phyloP scores from a whole-genome alignment of 2,888 invertebrate species.

The Drosophila kuntzei region DNA sequence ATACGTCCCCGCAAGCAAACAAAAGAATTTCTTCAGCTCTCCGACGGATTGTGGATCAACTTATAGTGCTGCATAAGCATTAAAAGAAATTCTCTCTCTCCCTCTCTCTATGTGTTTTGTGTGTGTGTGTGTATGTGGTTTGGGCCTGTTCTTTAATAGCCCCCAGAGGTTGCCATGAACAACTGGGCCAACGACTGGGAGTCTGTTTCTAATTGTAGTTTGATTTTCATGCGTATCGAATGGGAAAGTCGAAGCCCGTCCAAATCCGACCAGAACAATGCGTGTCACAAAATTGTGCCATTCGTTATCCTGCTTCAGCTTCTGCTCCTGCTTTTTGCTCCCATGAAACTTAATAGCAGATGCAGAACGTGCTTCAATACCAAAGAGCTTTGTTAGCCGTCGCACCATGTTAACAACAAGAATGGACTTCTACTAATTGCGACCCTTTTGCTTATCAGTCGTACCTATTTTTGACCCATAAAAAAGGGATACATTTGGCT shows the following conservation, averaged over 20 bases:
- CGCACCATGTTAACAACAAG: slow-evolving; percentile 45
- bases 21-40: slow-evolving; percentile 23
- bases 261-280: slow-evolving; percentile 14
- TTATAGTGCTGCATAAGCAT: slow-evolving; percentile 66
- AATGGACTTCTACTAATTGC: slow-evolving; percentile 67
- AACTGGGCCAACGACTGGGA: slow-evolving; percentile 31
- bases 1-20: slow-evolving; percentile 50
- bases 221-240: slow-evolving; percentile 79
- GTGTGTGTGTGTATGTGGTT: slow-evolving; percentile 28
- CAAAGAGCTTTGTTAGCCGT: slow-evolving; percentile 44
- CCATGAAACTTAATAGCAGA: slow-evolving; percentile 64
- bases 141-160: slow-evolving; percentile 57
- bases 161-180: slow-evolving; percentile 35
- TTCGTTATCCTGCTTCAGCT: slow-evolving; percentile 24
- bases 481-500: slow-evolving; percentile 23
- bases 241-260: slow-evolving; percentile 33
- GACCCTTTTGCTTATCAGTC: slow-evolving; percentile 66
- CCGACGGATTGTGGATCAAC: slow-evolving; percentile 18
- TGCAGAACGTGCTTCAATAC: slow-evolving; percentile 68
- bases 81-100: slow-evolving; percentile 33
- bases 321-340: not conserved
- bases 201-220: slow-evolving; percentile 77
- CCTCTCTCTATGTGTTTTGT: not conserved
- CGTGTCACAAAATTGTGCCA: slow-evolving; percentile 47
- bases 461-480: slow-evolving; percentile 10